Evolutionary conservation across 2,797 vertebrate species (phyloP), one percentile per base, ranked within the genome.

Genomic region (Chaenodraco wilsoni): DNA sequence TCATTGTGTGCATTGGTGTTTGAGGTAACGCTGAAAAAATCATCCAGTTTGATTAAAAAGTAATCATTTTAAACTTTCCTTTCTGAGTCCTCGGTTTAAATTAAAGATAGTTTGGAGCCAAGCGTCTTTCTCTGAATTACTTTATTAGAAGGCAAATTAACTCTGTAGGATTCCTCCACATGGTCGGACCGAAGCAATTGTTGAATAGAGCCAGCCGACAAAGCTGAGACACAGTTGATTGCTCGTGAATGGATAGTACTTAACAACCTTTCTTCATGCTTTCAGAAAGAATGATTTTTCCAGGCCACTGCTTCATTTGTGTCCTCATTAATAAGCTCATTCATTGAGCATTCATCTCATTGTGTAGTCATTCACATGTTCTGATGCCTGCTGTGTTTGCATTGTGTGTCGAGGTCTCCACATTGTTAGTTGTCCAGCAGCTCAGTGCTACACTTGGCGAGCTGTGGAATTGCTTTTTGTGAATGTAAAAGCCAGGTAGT

Each of bases 381-480:
- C 60, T 74, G 67, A 79, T 33, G 60, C 33, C 57, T 17, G 62
- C 75, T 66, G 77, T 81, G 67, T 73, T 81, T 76, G 40, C 33
- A 17, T 46, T 59, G 55, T 73, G 61, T 84, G 68, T 63, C 16
- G 55, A 68, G 48, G 55, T 71, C 61, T 63, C 68, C 44, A 72
- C 66, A 84, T 51, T 64, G 51, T 31, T 50, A 65, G 63, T 60
- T 71, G 84, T 84, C 71, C 63, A 46, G 78, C 72, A 65, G 78
- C 76, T 83, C 67, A 56, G 84, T 60, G 46, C 49, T 65, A 65
- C 83, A 82, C 75, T 41, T 1, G 40, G 40, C 78, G 67, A 78
- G 77, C 71, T 79, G 67, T 79, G 77, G 73, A 87, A 87, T 82
- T 84, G 76, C 57, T 83, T 89, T 90, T 82, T 84, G 81, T 84